Evolutionary conservation across 1,140 invertebrate genomes (phyloP).

Genomic region (Hyphantria cunea): DNA sequence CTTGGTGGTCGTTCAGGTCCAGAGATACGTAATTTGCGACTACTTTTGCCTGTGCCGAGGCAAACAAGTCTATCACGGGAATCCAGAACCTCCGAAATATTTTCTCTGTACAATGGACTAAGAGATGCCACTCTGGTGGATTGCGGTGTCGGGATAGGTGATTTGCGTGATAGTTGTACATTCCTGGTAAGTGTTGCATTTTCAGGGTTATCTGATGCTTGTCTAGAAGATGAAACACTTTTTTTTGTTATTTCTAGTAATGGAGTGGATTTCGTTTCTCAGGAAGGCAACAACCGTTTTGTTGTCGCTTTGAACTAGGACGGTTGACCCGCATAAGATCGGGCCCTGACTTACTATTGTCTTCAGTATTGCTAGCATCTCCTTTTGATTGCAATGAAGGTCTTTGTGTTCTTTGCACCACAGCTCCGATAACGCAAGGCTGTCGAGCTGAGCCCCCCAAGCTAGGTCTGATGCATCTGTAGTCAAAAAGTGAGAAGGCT

Average conservation of each 20-base stretch:
- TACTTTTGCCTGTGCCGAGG: background rate
- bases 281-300: slow-evolving; percentile 26
- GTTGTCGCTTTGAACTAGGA: slow-evolving; percentile 43
- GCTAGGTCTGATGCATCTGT: slow-evolving; percentile 12
- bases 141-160: slow-evolving; percentile 8
- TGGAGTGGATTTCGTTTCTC: slow-evolving; percentile 22
- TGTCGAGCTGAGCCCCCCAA: slow-evolving; percentile 20
- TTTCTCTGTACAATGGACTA: slow-evolving; percentile 2
- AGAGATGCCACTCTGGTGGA: slow-evolving; percentile 11
- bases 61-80: slow-evolving; percentile 10
- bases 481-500: slow-evolving; percentile 36
- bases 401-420: slow-evolving; percentile 12
- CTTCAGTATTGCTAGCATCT: slow-evolving; percentile 4
- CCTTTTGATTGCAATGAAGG: slow-evolving; percentile 28
- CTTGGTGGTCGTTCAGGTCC: slow-evolving; percentile 8
- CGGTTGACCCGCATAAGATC: slow-evolving; percentile 4
- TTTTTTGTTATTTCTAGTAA: slow-evolving; percentile 30
- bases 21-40: slow-evolving; percentile 8
- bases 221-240: slow-evolving; percentile 45
- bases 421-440: background rate
- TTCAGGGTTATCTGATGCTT: slow-evolving; percentile 48
- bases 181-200: slow-evolving; percentile 30
- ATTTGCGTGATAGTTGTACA: slow-evolving; percentile 8
- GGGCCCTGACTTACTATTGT: background rate
- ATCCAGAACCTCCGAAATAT: slow-evolving; percentile 15